These are phyloP conservation scores for Puma concolor DNA, from an alignment of 2,113 vertebrate species.

Conservation along the genomic window DNA sequence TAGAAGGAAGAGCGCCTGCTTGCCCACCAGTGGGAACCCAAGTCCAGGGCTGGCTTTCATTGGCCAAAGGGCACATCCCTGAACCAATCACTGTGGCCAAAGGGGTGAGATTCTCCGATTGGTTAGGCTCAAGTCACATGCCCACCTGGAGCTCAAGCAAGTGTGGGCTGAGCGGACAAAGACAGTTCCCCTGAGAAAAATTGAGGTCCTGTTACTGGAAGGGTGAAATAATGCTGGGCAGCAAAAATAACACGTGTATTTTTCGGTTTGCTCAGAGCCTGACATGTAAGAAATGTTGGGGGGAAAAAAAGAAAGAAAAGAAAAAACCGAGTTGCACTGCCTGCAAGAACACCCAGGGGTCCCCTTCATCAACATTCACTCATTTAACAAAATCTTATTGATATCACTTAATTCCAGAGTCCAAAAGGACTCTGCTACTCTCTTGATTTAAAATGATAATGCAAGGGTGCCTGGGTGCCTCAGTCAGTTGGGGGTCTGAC, in stretches of 20 bases:
- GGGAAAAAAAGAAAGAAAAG: neutral
- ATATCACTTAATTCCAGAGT: conserved; percentile 37
- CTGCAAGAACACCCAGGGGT: neutral
- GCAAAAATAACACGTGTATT: conserved; percentile 22
- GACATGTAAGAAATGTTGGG: conserved; percentile 12
- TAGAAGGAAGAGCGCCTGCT: neutral
- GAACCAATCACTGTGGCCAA: neutral
- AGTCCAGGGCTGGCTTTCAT: neutral
- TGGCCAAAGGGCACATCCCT: neutral
- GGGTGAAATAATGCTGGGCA: conserved; percentile 13
- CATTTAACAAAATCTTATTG: conserved; percentile 51
- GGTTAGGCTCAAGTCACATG: neutral
- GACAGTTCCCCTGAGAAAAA: conserved; percentile 4
- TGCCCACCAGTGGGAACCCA: neutral
- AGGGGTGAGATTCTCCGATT: neutral
- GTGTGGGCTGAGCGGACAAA: neutral
- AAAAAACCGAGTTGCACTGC: neutral
- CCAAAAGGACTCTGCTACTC: conserved; percentile 24
- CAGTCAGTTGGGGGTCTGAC: no score
- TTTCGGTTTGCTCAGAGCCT: conserved; percentile 19
- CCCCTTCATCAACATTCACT: conserved; percentile 26
- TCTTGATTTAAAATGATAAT: conserved; percentile 30
- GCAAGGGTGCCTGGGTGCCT: no score
- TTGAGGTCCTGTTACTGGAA: neutral
- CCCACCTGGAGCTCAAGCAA: neutral